Evolutionary conservation across 2,888 invertebrate species (phyloP).

Genomic region (Loripinus fragilis): DNA sequence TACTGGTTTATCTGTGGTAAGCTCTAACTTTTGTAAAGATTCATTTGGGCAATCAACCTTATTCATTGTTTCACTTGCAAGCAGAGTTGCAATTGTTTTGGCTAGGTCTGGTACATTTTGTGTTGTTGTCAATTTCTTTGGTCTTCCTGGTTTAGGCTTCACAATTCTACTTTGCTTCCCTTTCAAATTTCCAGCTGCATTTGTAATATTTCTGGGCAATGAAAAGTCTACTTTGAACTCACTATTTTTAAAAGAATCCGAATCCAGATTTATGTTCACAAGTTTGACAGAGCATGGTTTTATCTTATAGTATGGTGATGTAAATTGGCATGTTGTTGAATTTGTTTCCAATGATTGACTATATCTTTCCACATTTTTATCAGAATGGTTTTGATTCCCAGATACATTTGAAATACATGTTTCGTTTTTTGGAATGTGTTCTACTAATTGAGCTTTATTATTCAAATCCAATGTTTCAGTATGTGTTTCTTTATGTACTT

Average conservation of each 20-base stretch:
- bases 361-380: too few species aligned
- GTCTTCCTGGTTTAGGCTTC: neutral
- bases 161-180: neutral
- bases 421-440: too few species aligned
- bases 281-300: neutral
- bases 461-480: neutral
- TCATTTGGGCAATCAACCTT: too few species aligned
- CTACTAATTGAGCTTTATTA: too few species aligned
- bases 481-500: neutral
- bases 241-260: too few species aligned
- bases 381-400: too few species aligned
- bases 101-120: too few species aligned
- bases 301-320: neutral
- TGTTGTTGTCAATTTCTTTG: neutral
- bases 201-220: neutral
- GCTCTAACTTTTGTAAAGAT: too few species aligned
- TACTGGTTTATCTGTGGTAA: too few species aligned
- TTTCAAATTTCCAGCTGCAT: neutral
- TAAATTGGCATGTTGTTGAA: neutral
- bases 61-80: too few species aligned
- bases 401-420: too few species aligned
- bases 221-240: neutral
- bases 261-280: neutral
- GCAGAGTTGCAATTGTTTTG: too few species aligned
- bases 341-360: neutral